Conservation (phyloP, 2,797 vertebrate genomes). For the Crenuchus spilurus region DNA sequence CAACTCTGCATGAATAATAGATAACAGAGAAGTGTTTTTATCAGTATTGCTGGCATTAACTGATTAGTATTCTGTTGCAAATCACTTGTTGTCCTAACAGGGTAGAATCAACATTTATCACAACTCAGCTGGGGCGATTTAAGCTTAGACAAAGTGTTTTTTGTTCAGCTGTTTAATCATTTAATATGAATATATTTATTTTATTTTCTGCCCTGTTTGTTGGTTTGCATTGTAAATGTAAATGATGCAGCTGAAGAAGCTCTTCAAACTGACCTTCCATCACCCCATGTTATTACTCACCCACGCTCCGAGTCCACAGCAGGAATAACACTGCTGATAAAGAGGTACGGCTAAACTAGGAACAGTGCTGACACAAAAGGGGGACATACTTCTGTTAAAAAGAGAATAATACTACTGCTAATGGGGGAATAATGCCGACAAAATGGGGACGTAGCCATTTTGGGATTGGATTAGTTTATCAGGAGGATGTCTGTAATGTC, state of each 20-base stretch:
- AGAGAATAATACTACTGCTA: background rate
- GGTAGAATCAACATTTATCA: background rate
- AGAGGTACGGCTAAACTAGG: too few species aligned
- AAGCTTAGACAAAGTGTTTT: background rate
- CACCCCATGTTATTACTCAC: background rate
- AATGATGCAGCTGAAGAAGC: background rate
- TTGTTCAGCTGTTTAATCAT: background rate
- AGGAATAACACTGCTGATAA: background rate
- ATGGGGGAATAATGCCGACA: background rate
- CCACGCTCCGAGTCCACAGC: background rate
- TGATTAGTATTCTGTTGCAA: background rate
- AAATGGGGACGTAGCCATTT: too few species aligned
- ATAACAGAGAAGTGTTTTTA: background rate
- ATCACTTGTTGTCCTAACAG: background rate
- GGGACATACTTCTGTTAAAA: background rate
- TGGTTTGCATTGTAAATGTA: constrained; percentile 4
- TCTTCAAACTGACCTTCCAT: constrained; percentile 5
- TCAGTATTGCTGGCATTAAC: background rate
- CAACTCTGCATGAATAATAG: background rate
- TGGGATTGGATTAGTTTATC: too few species aligned
- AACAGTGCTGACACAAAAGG: too few species aligned
- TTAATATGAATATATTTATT: background rate
- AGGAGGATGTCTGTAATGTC: too few species aligned
- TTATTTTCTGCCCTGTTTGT: background rate
- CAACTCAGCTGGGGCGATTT: background rate